These are phyloP conservation scores for Machaerirhynchus nigripectus DNA, from an alignment of 2,113 vertebrate genomes.

Conservation along the genomic window DNA sequence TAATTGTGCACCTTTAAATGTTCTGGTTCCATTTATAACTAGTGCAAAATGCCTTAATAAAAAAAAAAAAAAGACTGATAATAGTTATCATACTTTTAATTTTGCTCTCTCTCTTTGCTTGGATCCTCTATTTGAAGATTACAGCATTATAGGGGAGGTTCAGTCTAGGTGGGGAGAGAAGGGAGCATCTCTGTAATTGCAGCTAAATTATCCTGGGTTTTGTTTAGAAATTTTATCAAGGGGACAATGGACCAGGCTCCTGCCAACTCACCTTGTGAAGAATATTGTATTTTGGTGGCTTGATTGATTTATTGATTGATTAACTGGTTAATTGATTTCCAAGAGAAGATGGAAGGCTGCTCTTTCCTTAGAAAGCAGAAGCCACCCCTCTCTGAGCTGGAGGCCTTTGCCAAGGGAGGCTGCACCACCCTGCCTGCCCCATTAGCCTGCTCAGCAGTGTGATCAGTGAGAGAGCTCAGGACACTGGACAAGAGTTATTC, in stretches of 20 bases:
- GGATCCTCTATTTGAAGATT: neutral
- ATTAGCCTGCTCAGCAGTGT: neutral
- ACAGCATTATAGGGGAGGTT: neutral
- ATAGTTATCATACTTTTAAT: neutral
- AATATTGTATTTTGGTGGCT: neutral
- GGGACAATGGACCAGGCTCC: neutral
- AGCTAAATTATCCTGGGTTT: neutral
- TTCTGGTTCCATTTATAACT: slow-evolving; percentile 37
- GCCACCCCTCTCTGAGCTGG: neutral
- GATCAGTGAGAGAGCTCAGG: neutral
- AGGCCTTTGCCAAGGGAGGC: neutral
- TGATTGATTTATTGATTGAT: neutral
- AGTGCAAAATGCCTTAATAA: neutral
- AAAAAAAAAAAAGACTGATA: neutral
- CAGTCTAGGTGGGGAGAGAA: neutral
- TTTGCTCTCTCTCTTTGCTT: neutral
- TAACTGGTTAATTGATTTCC: neutral
- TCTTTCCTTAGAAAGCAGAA: neutral
- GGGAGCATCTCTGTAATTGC: neutral
- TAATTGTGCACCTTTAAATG: slow-evolving; percentile 41
- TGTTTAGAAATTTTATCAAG: neutral
- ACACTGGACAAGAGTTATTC: neutral
- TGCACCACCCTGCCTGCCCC: neutral
- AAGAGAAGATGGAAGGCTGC: neutral
- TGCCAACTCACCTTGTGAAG: neutral